Evolutionary conservation across 2,888 invertebrate species (phyloP).

Genomic region (Hemaris fuciformis): DNA sequence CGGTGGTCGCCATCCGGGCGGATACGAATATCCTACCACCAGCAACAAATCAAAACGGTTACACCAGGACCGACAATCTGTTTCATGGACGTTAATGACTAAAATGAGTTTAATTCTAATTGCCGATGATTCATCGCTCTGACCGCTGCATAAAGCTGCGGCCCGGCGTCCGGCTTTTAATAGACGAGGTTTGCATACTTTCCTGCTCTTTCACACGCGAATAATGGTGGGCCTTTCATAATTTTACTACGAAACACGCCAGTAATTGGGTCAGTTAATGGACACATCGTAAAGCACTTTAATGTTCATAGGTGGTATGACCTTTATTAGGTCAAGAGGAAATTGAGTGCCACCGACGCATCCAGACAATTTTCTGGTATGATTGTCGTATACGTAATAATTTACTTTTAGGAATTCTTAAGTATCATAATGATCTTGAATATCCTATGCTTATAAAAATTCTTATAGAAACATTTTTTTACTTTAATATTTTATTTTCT

Average conservation of each 20-base stretch:
- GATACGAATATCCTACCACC: too few species aligned
- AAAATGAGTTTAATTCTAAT: conserved; percentile 15
- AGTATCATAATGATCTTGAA: background rate
- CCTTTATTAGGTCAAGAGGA: background rate
- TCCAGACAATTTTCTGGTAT: background rate
- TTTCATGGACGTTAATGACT: conserved; percentile 10
- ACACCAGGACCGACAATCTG: background rate
- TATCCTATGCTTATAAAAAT: background rate
- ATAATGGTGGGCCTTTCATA: conserved; percentile 10
- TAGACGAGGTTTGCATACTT: conserved; percentile 5
- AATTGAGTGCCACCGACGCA: background rate
- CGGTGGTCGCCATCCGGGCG: too few species aligned
- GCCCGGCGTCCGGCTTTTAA: conserved; percentile 11
- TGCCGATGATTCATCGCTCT: conserved; percentile 15
- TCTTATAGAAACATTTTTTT: background rate
- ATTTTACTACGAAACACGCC: background rate
- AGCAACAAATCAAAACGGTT: conserved; percentile 8
- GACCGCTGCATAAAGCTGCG: conserved; percentile 14
- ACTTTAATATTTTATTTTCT: too few species aligned
- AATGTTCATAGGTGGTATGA: conserved; percentile 2
- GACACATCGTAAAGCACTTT: conserved; percentile 20
- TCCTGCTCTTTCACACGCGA: conserved; percentile 13
- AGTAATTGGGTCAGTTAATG: conserved; percentile 37
- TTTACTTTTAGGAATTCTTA: background rate
- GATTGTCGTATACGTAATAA: background rate